These are phyloP conservation scores for Pangasius mekongensis DNA, from an alignment of 2,797 vertebrate genomes.

Conservation along the genomic window DNA sequence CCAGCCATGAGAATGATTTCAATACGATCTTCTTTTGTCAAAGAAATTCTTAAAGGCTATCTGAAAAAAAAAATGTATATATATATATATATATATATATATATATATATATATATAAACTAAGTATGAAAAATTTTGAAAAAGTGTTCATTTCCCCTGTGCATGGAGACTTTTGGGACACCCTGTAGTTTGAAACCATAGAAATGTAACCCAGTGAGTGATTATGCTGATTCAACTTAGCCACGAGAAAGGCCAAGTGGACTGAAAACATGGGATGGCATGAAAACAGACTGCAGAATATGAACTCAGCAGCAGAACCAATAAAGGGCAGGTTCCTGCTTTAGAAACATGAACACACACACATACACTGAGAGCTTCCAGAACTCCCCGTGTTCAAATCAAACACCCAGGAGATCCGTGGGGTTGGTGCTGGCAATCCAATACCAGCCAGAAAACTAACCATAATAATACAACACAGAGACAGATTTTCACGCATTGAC, in stretches of 20 bases:
- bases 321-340: conserved; percentile 16
- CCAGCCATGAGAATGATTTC: too few species aligned
- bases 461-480: conserved; percentile 1
- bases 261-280: conserved; percentile 22
- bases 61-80: too few species aligned
- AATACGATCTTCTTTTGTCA: too few species aligned
- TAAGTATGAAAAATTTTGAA: too few species aligned
- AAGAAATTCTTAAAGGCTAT: too few species aligned
- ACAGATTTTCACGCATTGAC: conserved; percentile 7
- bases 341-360: neutral
- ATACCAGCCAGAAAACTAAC: neutral
- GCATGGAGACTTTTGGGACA: too few species aligned
- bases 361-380: conserved; percentile 60
- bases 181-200: conserved; percentile 2
- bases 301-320: conserved; percentile 7
- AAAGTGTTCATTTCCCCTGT: too few species aligned
- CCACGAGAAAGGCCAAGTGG: conserved; percentile 15
- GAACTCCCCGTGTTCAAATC: conserved; percentile 44
- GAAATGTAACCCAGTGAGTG: neutral
- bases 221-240: conserved; percentile 8
- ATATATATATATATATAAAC: too few species aligned
- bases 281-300: conserved; percentile 3
- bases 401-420: conserved; percentile 18
- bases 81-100: too few species aligned
- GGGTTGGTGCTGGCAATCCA: neutral